A percentile compares a stretch with the other conserved stretches of the same genome.
Evolutionary conservation across 2,113 vertebrate species (phyloP).

Genomic region (Calyptomena viridis): DNA sequence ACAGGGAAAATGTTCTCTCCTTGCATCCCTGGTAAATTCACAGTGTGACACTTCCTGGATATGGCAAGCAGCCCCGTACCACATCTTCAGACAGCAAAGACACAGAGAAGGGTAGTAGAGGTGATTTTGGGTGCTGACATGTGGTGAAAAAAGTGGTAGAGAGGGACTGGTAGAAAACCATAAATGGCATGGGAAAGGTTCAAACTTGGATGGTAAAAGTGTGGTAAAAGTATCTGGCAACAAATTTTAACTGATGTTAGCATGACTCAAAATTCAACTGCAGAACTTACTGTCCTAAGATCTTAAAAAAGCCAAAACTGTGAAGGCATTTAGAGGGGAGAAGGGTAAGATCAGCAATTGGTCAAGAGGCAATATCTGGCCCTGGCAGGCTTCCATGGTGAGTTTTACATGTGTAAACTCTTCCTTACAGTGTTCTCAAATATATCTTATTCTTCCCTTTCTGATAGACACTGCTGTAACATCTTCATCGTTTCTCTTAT

Average conservation of each 20-base stretch:
- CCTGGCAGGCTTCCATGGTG: neutral
- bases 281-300: neutral
- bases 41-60: neutral
- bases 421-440: neutral
- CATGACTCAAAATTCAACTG: neutral
- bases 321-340: neutral
- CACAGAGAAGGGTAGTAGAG: neutral
- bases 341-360: neutral
- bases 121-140: neutral
- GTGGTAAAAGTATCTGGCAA: neutral
- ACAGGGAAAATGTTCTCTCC: neutral
- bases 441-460: neutral
- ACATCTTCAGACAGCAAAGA: neutral
- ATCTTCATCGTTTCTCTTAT: neutral
- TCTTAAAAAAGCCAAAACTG: neutral
- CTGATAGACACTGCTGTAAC: neutral
- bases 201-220: neutral
- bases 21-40: neutral
- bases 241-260: neutral
- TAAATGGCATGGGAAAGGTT: neutral
- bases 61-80: neutral
- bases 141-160: neutral
- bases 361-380: neutral
- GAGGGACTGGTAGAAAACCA: neutral
- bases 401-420: neutral